Evolutionary conservation across 2,888 invertebrate species (phyloP).

Genomic region (Perdita meconis): DNA sequence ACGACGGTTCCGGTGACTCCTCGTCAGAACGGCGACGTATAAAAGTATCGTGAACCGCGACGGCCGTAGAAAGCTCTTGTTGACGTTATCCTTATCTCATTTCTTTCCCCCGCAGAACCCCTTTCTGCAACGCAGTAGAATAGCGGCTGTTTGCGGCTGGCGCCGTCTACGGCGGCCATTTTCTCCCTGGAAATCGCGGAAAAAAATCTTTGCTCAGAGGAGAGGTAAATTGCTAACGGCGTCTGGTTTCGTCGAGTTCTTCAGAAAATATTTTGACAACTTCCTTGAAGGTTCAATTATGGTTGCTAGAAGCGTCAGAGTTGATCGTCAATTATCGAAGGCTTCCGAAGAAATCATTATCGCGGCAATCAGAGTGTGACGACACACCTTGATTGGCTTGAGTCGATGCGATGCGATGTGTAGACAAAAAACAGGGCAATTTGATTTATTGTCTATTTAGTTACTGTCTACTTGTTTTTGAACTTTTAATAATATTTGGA

Average conservation of each 20-base stretch:
- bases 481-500: no score
- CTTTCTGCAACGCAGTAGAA: constrained; percentile 36
- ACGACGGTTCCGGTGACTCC: constrained; percentile 40
- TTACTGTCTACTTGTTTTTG: no score
- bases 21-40: constrained; percentile 59
- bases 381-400: constrained; percentile 73
- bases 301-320: no score
- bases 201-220: neutral
- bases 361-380: constrained; percentile 79
- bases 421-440: constrained; percentile 55
- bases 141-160: constrained; percentile 57
- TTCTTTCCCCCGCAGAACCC: constrained; percentile 51
- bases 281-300: neutral
- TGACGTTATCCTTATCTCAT: constrained; percentile 74
- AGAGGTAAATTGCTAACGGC: neutral
- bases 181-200: neutral
- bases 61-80: constrained; percentile 62
- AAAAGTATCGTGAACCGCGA: constrained; percentile 58
- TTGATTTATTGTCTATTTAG: no score
- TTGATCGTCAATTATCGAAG: constrained; percentile 73
- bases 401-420: no score
- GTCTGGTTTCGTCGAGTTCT: neutral
- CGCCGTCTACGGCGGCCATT: constrained; percentile 29
- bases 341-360: constrained; percentile 78
- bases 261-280: neutral